Conservation (phyloP, 2,888 invertebrate species). For the Latrodectus elegans region DNA sequence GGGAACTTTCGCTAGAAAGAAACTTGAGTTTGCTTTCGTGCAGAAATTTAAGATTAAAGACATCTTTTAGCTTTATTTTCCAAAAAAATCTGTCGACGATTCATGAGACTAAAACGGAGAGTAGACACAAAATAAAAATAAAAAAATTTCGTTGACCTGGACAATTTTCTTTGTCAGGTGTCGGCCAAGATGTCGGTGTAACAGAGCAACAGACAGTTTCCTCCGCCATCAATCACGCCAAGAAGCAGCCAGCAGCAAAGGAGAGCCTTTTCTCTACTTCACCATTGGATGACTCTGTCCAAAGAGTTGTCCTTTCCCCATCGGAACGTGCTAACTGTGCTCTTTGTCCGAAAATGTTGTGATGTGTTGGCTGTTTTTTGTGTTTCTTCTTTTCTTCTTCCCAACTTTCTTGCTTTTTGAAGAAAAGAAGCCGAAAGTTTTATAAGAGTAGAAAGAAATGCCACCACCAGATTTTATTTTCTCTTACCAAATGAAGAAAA, state of each 20-base stretch:
- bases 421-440: not conserved
- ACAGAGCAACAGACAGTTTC: slow-evolving; percentile 43
- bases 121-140: not conserved
- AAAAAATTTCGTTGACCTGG: not conserved
- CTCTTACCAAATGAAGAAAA: not conserved
- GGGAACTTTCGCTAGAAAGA: too few relatives aligned
- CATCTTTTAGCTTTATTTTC: too few relatives aligned
- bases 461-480: not conserved
- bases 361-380: slow-evolving; percentile 43
- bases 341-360: slow-evolving; percentile 31
- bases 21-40: too few relatives aligned
- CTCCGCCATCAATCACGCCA: slow-evolving; percentile 40
- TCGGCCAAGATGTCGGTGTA: slow-evolving; percentile 14
- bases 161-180: slow-evolving; percentile 24
- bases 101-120: too few relatives aligned
- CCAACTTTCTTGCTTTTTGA: not conserved
- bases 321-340: slow-evolving; percentile 49
- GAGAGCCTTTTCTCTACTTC: slow-evolving; percentile 28
- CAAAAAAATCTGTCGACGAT: too few relatives aligned
- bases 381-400: not conserved
- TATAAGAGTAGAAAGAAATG: not conserved
- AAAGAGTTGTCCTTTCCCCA: not conserved
- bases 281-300: not conserved
- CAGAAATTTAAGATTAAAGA: too few relatives aligned
- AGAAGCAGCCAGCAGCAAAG: slow-evolving; percentile 4